Percentiles rank a stretch among this genome's conserved stretches.
Conservation (phyloP, 1,140 invertebrate genomes). For the Macrosteles quadrilineatus region DNA sequence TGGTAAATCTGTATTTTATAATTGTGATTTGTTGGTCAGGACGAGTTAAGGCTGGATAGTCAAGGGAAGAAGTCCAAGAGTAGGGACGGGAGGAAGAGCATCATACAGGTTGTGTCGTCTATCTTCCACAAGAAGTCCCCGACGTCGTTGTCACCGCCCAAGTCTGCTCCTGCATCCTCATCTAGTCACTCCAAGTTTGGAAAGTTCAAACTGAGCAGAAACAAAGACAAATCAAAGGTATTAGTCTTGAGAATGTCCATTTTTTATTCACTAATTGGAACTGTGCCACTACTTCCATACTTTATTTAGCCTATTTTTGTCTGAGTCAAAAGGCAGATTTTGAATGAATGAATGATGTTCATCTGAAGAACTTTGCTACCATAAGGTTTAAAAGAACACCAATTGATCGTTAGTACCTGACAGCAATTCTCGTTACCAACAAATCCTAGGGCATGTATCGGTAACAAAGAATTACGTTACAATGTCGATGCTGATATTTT, state of each 20-base stretch:
- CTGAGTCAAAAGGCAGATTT: no score
- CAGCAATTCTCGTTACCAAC: no score
- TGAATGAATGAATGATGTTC: not conserved
- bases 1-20: no score
- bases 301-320: no score
- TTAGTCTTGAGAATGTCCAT: constrained; percentile 35
- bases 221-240: constrained; percentile 62
- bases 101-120: constrained; percentile 81
- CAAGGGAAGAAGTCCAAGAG: constrained; percentile 51
- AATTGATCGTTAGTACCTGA: no score
- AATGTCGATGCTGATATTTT: no score
- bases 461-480: no score
- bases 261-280: no score
- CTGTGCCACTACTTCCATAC: no score
- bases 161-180: constrained; percentile 48
- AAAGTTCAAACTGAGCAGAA: constrained; percentile 30
- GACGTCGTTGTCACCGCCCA: constrained; percentile 49
- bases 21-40: no score
- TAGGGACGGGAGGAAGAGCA: constrained; percentile 72
- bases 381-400: no score
- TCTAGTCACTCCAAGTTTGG: constrained; percentile 42
- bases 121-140: constrained; percentile 69
- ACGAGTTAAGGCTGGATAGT: not conserved
- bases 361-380: not conserved
- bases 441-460: no score